Base-by-base conservation (phyloP, 2,113 vertebrate species). In the Zosterops hypoxanthus region DNA sequence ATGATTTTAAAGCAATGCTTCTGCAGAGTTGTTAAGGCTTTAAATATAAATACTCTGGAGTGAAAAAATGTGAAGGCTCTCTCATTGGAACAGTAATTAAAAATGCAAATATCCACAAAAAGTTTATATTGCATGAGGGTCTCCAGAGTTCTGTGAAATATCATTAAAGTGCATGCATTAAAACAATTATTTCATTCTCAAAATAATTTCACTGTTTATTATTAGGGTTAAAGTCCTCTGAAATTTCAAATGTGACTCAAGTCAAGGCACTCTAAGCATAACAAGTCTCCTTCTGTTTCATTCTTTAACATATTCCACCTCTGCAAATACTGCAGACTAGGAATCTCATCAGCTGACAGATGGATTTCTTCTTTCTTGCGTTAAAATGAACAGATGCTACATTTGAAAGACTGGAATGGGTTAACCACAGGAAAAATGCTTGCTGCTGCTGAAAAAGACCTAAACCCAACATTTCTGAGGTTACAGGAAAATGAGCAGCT, bases 11-110 rank as follows among this genome's bases (percentile, higher is more conserved):
- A 98, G 95, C 90, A 76, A 66, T 93, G 86, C 64, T 89, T 91
- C 87, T 61, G 50, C 91, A 96, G 94, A 96, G 80, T 14, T 96
- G 88, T 93, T 79, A 97, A 97, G 79, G 75, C 42, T 97, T 98
- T 95, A 63, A 78, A 96, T 83, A 92, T 26, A 96, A 97, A 90
- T 81, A 96, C 79, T 60, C 94, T 77, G 73, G 55, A 96, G 82
- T 15, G 42, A 96, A 97, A 95, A 97, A 96, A 73, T 19, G 21
- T 52, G 94, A 93, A 75, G 71, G 80, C 46, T 95, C 60, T 92
- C 65, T 96, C 95, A 94, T 16, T 89, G 81, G 85, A 97, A 92
- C 34, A 92, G 76, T 96, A 98, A 97, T 96, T 97, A 98, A 97
- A 97, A 97, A 96, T 73, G 79, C 57, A 97, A 63, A 49, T 79